Base-by-base conservation (phyloP, 2,888 invertebrate species). In the Omphaloscelis lunosa region DNA sequence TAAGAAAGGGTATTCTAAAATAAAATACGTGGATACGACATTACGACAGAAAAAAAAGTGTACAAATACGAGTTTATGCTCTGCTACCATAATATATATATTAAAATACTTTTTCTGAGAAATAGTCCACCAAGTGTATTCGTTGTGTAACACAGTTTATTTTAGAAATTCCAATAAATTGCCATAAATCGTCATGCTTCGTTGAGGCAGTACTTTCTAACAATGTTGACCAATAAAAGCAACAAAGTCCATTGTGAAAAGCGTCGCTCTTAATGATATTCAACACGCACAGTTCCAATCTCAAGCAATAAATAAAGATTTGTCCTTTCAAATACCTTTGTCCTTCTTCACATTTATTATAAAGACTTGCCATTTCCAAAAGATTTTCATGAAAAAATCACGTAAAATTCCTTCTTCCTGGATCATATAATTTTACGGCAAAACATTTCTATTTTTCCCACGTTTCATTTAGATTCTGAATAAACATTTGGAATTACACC, bases 401-500 rank as follows among this genome's bases (percentile, higher is more conserved):
- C 62, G 65, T 59, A 59, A 61, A 69, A 59, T 53, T 75, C 27
- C 56, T 12, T 72, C 34, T 67, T 82, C 73, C 83, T 68, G 76
- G 76, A 70, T 74, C 75, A 79, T 86, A 82, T 71, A 82, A 78
- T 79, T 82, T 86, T 68, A 82, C 45, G 23, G 45, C 61, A 34
- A 29, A 67, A 77, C 66, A 79, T 82, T 79, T 82, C 61, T 75
- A 75, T 74, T 85, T 80, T 83, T 83, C 48, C 76, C 88, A 79
- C 82, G 87, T 84, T 88, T 83, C 82, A 63, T 73, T 77, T 65
- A 66, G 65, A 86, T 76, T 77, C 86, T 74, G 72, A 80, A 86
- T 86, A 86, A 87, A 90, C 84, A 84, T 89, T 88, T 82, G 72
- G 68, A 86, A 84, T 85, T 79, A 80, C 62, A 53, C 70, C 51